phyloP scores from a whole-genome alignment of 2,113 vertebrate species.

The Lagopus leucura region DNA sequence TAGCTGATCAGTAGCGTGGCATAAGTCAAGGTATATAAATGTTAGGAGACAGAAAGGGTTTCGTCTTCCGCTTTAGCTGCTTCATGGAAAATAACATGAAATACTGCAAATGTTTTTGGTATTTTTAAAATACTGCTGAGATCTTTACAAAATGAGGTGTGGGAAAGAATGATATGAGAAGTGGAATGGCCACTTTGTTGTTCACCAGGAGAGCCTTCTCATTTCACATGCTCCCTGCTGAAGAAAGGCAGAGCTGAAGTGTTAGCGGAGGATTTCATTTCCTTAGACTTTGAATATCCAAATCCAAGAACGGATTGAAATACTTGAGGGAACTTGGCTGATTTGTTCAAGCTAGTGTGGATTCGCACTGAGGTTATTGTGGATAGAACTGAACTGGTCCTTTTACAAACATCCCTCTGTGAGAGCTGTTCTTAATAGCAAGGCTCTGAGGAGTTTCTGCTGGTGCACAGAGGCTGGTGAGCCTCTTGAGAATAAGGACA shows the following conservation, averaged over 20 bases:
- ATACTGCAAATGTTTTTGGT: fast-evolving
- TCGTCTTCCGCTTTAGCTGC: neutral
- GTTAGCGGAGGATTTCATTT: neutral
- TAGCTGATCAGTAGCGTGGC: fast-evolving
- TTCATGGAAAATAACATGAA: neutral
- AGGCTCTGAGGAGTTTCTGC: neutral
- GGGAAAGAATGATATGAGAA: neutral
- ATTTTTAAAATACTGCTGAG: neutral
- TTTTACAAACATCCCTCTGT: neutral
- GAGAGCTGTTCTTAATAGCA: neutral
- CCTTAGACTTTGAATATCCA: neutral
- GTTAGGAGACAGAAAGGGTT: neutral
- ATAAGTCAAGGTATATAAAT: neutral
- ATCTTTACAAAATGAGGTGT: neutral
- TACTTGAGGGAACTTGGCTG: neutral
- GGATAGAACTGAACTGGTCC: neutral
- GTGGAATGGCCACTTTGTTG: neutral
- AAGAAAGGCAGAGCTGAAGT: neutral
- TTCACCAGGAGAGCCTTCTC: neutral
- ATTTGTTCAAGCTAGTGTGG: neutral
- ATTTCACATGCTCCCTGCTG: fast-evolving
- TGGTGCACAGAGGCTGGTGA: neutral
- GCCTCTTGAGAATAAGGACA: neutral
- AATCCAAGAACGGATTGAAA: neutral
- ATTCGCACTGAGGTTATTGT: neutral